Percentiles rank a stretch among this genome's conserved stretches.
Conservation (phyloP, 1,140 invertebrate species). For the Bombus superbus region DNA sequence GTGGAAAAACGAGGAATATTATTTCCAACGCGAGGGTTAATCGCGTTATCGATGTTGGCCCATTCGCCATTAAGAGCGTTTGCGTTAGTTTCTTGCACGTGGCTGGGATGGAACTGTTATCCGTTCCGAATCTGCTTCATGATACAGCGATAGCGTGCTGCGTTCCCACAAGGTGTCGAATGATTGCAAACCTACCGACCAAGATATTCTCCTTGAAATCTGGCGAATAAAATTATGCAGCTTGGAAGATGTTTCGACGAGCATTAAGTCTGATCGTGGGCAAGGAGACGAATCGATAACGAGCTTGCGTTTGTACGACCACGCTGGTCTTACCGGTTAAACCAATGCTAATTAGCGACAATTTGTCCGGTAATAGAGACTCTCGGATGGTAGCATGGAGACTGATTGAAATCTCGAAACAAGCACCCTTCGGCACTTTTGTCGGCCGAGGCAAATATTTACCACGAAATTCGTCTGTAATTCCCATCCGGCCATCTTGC, state of each 20-base stretch:
- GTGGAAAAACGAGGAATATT: neutral
- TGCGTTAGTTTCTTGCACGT: neutral
- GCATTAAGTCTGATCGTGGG: neutral
- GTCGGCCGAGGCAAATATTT: conserved; percentile 19
- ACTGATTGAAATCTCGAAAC: conserved; percentile 26
- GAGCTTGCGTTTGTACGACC: neutral
- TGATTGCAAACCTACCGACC: neutral
- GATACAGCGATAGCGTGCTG: too few species aligned
- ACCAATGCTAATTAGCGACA: conserved; percentile 10
- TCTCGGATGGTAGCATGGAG: too few species aligned
- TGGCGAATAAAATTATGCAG: neutral
- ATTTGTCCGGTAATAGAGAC: neutral
- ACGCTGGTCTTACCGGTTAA: neutral
- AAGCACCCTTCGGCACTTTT: conserved; percentile 9
- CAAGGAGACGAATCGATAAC: conserved; percentile 4
- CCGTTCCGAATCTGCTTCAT: neutral
- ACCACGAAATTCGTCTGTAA: conserved; percentile 30
- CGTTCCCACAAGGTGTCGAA: neutral
- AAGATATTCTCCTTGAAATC: neutral
- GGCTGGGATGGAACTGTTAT: neutral
- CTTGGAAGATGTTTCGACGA: neutral
- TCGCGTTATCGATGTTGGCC: neutral
- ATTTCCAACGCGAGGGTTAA: neutral
- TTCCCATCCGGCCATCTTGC: conserved; percentile 28
- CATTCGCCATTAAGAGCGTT: neutral